Base-by-base conservation (phyloP, 2,113 vertebrate genomes). In the Corythornis cristatus region DNA sequence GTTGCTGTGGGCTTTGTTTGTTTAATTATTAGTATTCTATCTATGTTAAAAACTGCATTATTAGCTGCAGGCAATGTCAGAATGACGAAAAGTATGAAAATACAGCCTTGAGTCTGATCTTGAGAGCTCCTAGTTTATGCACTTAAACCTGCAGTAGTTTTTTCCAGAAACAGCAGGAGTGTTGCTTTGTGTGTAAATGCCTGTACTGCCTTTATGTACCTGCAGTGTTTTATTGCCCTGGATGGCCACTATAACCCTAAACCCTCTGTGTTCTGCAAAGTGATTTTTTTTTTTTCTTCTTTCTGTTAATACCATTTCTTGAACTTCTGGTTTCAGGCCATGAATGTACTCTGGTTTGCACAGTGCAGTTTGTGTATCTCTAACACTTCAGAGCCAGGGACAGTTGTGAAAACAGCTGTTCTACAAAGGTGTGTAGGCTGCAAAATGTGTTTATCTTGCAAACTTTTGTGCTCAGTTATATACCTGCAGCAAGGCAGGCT, bases 401-500 rank as follows among this genome's bases (percentile, higher is more conserved):
- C 70, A 65, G 58, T 26, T 72, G 33, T 54, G 72, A n/a, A 42
- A 66, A 22, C 45, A 76, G 89, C 77, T 77, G 83, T 4, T 77
- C 51, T 45, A 58, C 50, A 64, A 15, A 23, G 23, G 16, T 1
- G 8, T 19, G 25, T 54, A 6, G 9, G 37, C 57, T 51, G 15
- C 40, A n/a, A 54, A 67, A 35, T 5, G 15, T 35, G 6, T 2
- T 48, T 48, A 40, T 54, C 29, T 43, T 25, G 40, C 71, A 53
- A 18, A 42, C 7, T 0, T 18, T 48, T 8, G 2, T 16, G 29
- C 45, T 46, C 1, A 0, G 10, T 33, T 40, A 13, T 0, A 0
- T 29, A 18, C 20, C 45, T 37, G 46, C 71, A 65, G 23, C 20
- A 31, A 22, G 37, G 5, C 23, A 4, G 5, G 0, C 57, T 15